Percentiles rank a stretch among this genome's conserved stretches.
phyloP scores from a whole-genome alignment of 1,140 invertebrate genomes.

The Nephila pilipes region DNA sequence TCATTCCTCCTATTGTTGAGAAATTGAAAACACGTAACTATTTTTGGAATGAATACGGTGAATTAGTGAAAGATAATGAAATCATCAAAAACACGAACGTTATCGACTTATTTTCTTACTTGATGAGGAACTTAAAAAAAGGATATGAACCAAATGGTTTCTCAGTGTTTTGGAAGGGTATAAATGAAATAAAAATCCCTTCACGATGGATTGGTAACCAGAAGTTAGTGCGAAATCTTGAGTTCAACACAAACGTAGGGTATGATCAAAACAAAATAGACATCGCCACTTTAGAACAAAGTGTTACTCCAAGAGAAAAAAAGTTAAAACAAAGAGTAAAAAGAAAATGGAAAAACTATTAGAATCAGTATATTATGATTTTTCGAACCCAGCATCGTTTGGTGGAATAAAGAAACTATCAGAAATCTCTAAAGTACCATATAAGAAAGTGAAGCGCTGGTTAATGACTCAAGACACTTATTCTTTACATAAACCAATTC shows the following conservation, averaged over 20 bases:
- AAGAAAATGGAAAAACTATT: not conserved
- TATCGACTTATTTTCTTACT: conserved; percentile 21
- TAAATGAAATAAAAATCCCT: too few relatives aligned
- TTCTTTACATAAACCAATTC: not conserved
- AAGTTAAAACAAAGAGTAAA: not conserved
- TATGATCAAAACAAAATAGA: not conserved
- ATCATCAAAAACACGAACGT: not conserved
- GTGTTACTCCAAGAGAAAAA: too few relatives aligned
- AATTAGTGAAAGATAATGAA: not conserved
- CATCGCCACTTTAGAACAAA: not conserved
- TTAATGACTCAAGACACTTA: not conserved
- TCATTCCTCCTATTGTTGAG: conserved; percentile 15
- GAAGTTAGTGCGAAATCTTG: too few relatives aligned
- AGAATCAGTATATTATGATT: not conserved
- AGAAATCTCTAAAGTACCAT: not conserved
- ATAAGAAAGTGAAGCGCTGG: not conserved
- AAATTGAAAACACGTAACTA: conserved; percentile 19
- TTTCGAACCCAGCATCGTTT: not conserved
- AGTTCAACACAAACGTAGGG: too few relatives aligned
- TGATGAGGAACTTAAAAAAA: conserved; percentile 19
- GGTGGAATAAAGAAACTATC: not conserved
- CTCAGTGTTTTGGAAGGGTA: too few relatives aligned
- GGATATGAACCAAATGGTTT: not conserved
- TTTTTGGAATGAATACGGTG: conserved; percentile 20
- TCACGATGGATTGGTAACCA: too few relatives aligned